These are phyloP conservation scores for Sebastes iracundus DNA, from an alignment of 2,797 vertebrate genomes.

Conservation along the genomic window DNA sequence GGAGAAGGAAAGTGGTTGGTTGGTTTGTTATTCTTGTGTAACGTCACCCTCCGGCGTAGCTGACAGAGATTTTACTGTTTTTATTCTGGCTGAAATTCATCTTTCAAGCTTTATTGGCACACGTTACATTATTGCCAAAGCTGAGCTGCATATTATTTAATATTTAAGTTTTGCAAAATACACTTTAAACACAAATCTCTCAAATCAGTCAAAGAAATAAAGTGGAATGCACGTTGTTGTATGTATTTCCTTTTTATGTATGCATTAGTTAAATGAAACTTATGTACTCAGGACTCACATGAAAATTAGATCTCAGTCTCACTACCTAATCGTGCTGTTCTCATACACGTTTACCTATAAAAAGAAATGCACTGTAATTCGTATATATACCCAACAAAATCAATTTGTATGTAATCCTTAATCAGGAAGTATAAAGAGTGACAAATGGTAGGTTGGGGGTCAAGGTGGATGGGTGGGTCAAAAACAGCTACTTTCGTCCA, in stretches of 20 bases:
- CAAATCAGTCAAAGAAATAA: not conserved
- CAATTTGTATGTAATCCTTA: too few relatives aligned
- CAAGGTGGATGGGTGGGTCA: too few relatives aligned
- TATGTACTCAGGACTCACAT: rapidly evolving
- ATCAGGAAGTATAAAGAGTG: too few relatives aligned
- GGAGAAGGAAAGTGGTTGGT: not conserved
- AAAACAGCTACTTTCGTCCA: too few relatives aligned
- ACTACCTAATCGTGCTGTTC: too few relatives aligned
- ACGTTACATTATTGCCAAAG: not conserved
- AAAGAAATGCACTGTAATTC: too few relatives aligned
- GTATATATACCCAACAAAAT: too few relatives aligned
- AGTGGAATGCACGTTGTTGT: not conserved
- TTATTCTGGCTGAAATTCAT: slow-evolving; percentile 22
- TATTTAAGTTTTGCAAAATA: not conserved
- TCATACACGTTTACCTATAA: too few relatives aligned
- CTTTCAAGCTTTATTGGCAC: not conserved
- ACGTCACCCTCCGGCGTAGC: slow-evolving; percentile 22
- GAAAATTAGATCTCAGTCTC: not conserved
- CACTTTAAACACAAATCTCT: not conserved
- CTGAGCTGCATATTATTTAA: not conserved
- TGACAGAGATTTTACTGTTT: slow-evolving; percentile 46
- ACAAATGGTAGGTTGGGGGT: too few relatives aligned
- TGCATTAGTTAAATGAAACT: not conserved
- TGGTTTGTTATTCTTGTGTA: slow-evolving; percentile 33
- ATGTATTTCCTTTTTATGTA: not conserved